Base-by-base conservation (phyloP, 2,113 vertebrate species). In the Leucosticte australis region DNA sequence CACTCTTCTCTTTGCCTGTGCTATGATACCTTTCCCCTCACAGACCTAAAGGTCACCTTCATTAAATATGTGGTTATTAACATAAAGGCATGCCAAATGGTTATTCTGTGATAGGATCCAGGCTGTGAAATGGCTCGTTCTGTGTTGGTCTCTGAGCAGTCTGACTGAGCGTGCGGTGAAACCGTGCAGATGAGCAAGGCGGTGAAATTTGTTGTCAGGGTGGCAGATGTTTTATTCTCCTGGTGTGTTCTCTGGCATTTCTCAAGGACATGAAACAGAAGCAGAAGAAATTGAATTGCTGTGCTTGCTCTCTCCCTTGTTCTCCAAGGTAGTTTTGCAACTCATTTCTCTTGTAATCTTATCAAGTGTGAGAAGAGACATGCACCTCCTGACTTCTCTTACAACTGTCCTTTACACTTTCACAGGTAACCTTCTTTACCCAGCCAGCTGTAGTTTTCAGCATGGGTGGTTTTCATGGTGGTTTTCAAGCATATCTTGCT, bases 191-290 rank as follows among this genome's bases (percentile, higher is more conserved):
- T 86, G 90, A 79, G 79, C 57, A 88, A 80, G 56, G 71, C 15
- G 0, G 47, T 88, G 55, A 88, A 83, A 86, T 92, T 90, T 81
- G 69, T 74, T 91, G 67, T 83, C 79, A 70, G 56, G 41, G 62
- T 90, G 78, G 93, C 94, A 92, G 95, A 92, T 95, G 94, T 95
- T 97, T 92, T 91, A 80, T 85, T 95, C 76, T 90, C 83, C 47
- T 74, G 85, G 35, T 90, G 64, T 0, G 0, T 90, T 97, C 65
- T 49, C 65, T 94, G 93, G 67, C 70, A 80, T 85, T 95, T 94
- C 75, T 91, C 70, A 74, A 4, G 2, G 85, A 91, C 42, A 7
- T 88, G 87, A 89, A 95, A 76, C 59, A 69, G 70, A 85, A 92
- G 59, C 65, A 90, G 78, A 82, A 88, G 78, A 74, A 90, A 91